Percentiles rank a stretch among this genome's conserved stretches.
Evolutionary conservation across 2,888 invertebrate genomes (phyloP).

Genomic region (Watsonalla cultraria): DNA sequence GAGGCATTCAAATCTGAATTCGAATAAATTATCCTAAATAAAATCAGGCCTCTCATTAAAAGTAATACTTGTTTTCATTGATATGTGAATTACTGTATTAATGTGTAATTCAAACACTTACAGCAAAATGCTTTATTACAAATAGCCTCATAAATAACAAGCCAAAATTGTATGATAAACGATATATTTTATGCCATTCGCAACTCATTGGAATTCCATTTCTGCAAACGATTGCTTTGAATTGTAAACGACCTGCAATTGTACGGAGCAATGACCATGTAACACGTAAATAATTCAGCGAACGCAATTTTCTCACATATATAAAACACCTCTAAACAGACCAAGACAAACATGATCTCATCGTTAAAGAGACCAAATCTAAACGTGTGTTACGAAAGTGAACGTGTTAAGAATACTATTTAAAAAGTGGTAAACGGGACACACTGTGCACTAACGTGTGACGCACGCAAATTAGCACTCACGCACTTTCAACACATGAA

Average conservation of each 20-base stretch:
- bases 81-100: too few species aligned
- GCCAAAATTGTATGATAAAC: neutral
- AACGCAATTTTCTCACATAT: neutral
- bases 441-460: conserved; percentile 37
- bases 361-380: neutral
- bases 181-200: neutral
- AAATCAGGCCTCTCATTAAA: neutral
- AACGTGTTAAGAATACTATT: neutral
- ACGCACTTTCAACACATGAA: conserved; percentile 21
- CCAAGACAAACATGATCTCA: conserved; percentile 5
- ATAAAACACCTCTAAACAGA: neutral
- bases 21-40: neutral
- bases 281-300: neutral
- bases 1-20: neutral
- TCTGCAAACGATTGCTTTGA: neutral
- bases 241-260: neutral
- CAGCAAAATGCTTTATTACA: too few species aligned
- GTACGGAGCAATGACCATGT: neutral
- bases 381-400: neutral
- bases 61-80: too few species aligned
- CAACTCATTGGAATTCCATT: neutral
- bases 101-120: too few species aligned
- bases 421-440: conserved; percentile 14
- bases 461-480: conserved; percentile 41
- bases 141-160: too few species aligned